These are phyloP conservation scores for Drosophila sordidula DNA, from an alignment of 2,888 invertebrate genomes.

Conservation along the genomic window DNA sequence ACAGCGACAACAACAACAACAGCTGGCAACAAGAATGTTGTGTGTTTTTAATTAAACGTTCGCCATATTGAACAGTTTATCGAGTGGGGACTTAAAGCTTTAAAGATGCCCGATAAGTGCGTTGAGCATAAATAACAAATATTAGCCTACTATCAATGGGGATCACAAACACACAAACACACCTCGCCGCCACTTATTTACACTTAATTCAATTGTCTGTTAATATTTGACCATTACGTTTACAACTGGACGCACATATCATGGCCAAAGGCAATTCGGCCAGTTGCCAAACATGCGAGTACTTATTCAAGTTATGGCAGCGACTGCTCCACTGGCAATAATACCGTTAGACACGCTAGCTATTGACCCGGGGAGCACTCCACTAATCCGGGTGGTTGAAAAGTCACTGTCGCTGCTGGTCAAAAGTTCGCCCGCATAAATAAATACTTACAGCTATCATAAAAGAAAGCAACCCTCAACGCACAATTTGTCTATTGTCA, in stretches of 20 bases:
- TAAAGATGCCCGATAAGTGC: conserved; percentile 22
- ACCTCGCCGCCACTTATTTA: conserved; percentile 59
- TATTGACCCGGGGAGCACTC: conserved; percentile 22
- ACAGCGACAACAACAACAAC: conserved; percentile 12
- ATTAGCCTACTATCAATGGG: conserved; percentile 35
- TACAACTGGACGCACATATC: conserved; percentile 26
- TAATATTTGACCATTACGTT: conserved; percentile 73
- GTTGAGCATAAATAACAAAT: conserved; percentile 10
- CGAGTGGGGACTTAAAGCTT: conserved; percentile 33
- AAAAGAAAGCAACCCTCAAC: conserved; percentile 32
- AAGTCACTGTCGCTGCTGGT: conserved; percentile 35
- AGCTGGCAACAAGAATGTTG: conserved; percentile 13
- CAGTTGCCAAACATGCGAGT: conserved; percentile 18
- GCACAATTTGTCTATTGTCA: conserved; percentile 34
- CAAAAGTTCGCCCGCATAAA: conserved; percentile 59
- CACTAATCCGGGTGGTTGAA: conserved; percentile 34
- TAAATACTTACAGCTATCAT: conserved; percentile 52
- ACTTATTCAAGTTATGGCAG: conserved; percentile 41
- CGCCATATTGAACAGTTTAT: conserved; percentile 34
- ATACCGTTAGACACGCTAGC: conserved; percentile 48
- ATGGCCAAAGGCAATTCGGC: conserved; percentile 37
- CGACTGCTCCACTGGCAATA: conserved; percentile 13
- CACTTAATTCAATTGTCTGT: conserved; percentile 80
- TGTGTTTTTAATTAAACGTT: conserved; percentile 68
- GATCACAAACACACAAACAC: conserved; percentile 24